These are phyloP conservation scores for Liposcelis brunnea DNA, from an alignment of 2,888 invertebrate genomes.

Conservation along the genomic window DNA sequence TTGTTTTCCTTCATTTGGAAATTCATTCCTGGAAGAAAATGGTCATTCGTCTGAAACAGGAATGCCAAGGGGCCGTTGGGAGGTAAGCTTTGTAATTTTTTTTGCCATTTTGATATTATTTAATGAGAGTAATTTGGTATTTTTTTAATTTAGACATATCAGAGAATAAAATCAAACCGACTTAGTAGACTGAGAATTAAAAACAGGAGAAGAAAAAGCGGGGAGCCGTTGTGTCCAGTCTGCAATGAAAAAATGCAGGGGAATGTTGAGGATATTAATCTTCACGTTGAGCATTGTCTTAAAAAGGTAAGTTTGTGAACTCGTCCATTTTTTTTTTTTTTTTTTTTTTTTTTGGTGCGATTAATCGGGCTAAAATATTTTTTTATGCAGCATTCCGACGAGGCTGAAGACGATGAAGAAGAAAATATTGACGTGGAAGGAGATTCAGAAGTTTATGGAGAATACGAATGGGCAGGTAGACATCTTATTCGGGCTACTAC, in stretches of 20 bases:
- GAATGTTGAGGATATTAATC: conserved; percentile 47
- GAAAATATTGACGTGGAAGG: conserved; percentile 72
- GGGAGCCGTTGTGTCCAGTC: conserved; percentile 60
- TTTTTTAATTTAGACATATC: conserved; percentile 38
- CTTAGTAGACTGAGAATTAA: conserved; percentile 49
- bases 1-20: not conserved
- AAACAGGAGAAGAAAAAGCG: conserved; percentile 47
- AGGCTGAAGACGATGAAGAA: conserved; percentile 42
- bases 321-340: not conserved
- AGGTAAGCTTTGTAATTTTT: conserved; percentile 28
- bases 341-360: not conserved
- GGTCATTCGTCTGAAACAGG: not conserved
- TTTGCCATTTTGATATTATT: too few species aligned
- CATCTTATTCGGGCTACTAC: conserved; percentile 24
- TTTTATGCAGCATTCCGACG: conserved; percentile 20
- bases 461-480: conserved; percentile 78
- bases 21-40: not conserved
- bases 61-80: conserved; percentile 36
- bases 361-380: conserved; percentile 12
- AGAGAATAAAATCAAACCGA: conserved; percentile 53
- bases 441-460: conserved; percentile 40
- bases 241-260: conserved; percentile 50
- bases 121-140: too few species aligned
- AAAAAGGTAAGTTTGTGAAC: conserved; percentile 28
- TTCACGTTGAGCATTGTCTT: conserved; percentile 55